phyloP scores from a whole-genome alignment of 1,140 invertebrate genomes.

The Lethocerus indicus region DNA sequence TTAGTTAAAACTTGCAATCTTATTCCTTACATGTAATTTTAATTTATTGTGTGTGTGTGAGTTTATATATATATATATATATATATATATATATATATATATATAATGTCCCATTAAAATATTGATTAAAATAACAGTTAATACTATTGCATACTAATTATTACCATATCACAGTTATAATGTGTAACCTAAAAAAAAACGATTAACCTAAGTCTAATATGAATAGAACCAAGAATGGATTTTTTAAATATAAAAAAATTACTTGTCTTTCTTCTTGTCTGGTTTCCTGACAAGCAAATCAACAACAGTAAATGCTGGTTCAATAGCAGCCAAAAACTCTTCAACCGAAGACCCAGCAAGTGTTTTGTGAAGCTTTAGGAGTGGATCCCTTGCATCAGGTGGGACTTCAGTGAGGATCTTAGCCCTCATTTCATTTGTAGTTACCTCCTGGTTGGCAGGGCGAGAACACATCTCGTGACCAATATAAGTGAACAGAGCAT shows the following conservation, averaged over 20 bases:
- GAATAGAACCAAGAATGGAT: neutral
- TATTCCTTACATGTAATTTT: neutral
- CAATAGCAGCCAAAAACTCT: conserved; percentile 56
- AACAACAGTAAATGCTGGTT: conserved; percentile 42
- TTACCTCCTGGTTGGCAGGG: conserved; percentile 33
- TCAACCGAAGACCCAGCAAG: conserved; percentile 42
- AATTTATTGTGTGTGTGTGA: neutral
- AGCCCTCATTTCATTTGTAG: conserved; percentile 25
- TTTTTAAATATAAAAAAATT: conserved; percentile 11
- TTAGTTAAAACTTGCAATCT: neutral
- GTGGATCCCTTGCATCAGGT: conserved; percentile 39
- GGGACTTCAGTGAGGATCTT: conserved; percentile 32
- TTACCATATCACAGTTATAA: neutral
- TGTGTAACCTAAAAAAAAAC: neutral
- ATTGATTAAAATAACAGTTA: neutral
- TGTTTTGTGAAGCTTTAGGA: conserved; percentile 42
- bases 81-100: neutral
- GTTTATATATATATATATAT: no score
- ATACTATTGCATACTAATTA: neutral
- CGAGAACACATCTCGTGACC: neutral
- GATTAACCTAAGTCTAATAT: neutral
- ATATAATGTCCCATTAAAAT: neutral
- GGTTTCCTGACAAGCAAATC: conserved; percentile 75
- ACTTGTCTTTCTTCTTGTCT: conserved; percentile 74
- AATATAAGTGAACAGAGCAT: conserved; percentile 40